A percentile compares a stretch with the other conserved stretches of the same genome.
Evolutionary conservation across 2,888 invertebrate genomes (phyloP).

Genomic region (Myopa testacea): DNA sequence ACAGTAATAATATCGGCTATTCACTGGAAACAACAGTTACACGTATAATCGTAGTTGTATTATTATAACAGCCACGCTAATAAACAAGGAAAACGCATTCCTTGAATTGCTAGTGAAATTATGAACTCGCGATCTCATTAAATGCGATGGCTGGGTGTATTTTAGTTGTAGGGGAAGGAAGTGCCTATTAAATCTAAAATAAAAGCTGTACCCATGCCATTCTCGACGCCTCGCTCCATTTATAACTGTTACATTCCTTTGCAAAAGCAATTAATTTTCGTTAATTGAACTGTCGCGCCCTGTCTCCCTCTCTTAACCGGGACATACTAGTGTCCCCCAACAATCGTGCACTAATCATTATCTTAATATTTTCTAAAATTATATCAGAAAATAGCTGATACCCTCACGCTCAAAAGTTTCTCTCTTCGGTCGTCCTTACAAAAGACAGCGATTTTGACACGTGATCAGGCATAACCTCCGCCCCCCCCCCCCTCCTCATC

Average conservation of each 20-base stretch:
- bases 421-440: background rate
- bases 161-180: background rate
- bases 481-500: background rate
- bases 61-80: too few relatives aligned
- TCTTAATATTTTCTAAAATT: constrained; percentile 1
- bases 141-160: background rate
- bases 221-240: background rate
- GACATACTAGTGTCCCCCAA: background rate
- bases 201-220: background rate
- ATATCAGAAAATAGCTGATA: background rate
- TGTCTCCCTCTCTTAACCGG: background rate
- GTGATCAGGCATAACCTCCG: background rate
- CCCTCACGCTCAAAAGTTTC: background rate
- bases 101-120: background rate
- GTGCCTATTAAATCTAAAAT: too few relatives aligned
- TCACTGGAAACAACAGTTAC: background rate
- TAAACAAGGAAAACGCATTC: too few relatives aligned
- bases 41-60: too few relatives aligned
- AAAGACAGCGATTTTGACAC: background rate
- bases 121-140: background rate
- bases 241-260: background rate
- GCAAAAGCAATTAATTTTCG: constrained; percentile 20
- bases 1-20: background rate
- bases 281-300: constrained; percentile 11
- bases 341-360: background rate